phyloP scores from a whole-genome alignment of 1,140 invertebrate species.

The Ladona fulva region DNA sequence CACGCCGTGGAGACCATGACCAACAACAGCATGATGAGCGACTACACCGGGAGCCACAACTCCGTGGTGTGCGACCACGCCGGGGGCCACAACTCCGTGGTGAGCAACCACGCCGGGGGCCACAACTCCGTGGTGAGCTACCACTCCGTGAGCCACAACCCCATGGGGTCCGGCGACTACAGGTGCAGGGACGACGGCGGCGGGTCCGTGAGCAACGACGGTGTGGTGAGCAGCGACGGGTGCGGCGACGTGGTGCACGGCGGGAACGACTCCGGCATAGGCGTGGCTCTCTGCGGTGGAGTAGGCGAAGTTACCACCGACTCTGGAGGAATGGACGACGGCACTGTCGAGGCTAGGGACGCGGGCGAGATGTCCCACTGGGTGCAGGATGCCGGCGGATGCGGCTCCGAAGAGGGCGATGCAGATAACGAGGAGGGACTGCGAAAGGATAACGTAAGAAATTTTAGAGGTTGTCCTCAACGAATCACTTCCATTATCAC shows the following conservation, averaged over 20 bases:
- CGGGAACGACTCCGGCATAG: conserved; percentile 38
- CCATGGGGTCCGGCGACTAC: not conserved
- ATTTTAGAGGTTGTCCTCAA: too few species aligned
- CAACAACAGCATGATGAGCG: not conserved
- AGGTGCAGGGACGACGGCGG: not conserved
- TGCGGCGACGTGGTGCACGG: conserved; percentile 33
- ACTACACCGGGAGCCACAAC: not conserved
- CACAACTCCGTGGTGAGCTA: conserved; percentile 24
- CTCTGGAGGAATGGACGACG: conserved; percentile 40
- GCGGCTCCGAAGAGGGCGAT: conserved; percentile 21
- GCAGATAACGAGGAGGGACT: conserved; percentile 11
- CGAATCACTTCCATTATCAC: too few species aligned
- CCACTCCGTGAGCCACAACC: not conserved
- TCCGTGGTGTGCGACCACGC: conserved; percentile 1
- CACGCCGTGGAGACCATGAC: not conserved
- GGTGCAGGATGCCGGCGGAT: conserved; percentile 25
- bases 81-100: not conserved
- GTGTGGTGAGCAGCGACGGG: conserved; percentile 33
- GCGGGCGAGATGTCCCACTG: conserved; percentile 33
- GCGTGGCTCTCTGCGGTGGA: conserved; percentile 43
- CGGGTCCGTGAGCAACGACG: conserved; percentile 21
- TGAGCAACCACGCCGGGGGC: conserved; percentile 21
- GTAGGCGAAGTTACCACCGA: conserved; percentile 48
- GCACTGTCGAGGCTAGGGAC: conserved; percentile 43
- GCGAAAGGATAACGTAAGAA: too few species aligned